These are phyloP conservation scores for Nixonia krombeini DNA, from an alignment of 1,140 invertebrate genomes.

Conservation along the genomic window DNA sequence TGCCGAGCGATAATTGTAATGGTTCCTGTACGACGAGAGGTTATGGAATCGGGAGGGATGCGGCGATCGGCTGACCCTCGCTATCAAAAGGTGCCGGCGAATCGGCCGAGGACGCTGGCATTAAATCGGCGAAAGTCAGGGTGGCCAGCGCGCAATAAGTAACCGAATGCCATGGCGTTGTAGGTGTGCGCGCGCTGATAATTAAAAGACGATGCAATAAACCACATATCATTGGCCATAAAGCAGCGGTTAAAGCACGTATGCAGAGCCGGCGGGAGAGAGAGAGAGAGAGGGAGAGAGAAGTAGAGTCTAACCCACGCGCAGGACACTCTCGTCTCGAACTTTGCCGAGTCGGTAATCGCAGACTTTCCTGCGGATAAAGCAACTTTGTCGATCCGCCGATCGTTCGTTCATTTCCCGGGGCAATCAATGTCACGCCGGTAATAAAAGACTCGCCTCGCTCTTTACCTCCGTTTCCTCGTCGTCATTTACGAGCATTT, in stretches of 20 bases:
- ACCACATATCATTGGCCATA: slow-evolving; percentile 70
- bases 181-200: slow-evolving; percentile 70
- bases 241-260: slow-evolving; percentile 55
- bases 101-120: slow-evolving; percentile 56
- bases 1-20: slow-evolving; percentile 58
- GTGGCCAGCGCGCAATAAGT: slow-evolving; percentile 60
- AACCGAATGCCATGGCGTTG: slow-evolving; percentile 69
- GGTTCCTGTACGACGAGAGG: slow-evolving; percentile 39
- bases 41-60: slow-evolving; percentile 18
- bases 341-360: slow-evolving; percentile 38
- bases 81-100: slow-evolving; percentile 62
- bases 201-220: slow-evolving; percentile 73
- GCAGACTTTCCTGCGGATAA: slow-evolving; percentile 5
- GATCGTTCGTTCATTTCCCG: slow-evolving; percentile 14
- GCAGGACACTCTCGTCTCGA: slow-evolving; percentile 66
- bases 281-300: slow-evolving; percentile 33
- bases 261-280: slow-evolving; percentile 30
- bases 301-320: slow-evolving; percentile 66
- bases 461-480: no score
- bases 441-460: no score
- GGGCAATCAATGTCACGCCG: not conserved
- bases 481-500: no score
- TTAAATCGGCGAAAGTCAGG: slow-evolving; percentile 49
- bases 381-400: slow-evolving; percentile 38
- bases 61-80: slow-evolving; percentile 21